Evolutionary conservation across 2,888 invertebrate species (phyloP), one percentile per base, ranked within the genome.

Genomic region (Stenodera caucasica): DNA sequence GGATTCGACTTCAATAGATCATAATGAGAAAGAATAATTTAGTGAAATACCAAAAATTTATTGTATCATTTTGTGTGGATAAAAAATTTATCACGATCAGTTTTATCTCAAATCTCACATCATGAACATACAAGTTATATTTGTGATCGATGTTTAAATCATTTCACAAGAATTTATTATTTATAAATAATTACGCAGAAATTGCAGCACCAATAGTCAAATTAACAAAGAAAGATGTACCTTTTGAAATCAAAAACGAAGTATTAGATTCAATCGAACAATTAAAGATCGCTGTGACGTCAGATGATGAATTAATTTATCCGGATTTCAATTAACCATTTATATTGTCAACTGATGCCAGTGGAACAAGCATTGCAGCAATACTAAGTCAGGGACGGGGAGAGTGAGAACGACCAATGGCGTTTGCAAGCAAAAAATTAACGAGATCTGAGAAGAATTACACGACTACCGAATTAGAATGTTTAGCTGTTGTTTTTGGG

Each of bases 11-110:
- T n/a, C n/a, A n/a, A n/a, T n/a, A n/a, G n/a, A n/a, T n/a, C n/a
- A n/a, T n/a, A n/a, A n/a, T 52, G 53, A 9, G 9, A n/a, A 37
- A 37, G 12, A n/a, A n/a, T n/a, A n/a, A n/a, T n/a, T 11, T 37
- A 1, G 26, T 26, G 26, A n/a, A n/a, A 26, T 26, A 26, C 26
- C 5, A 5, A n/a, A n/a, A 4, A 26, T n/a, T 4, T 26, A 26
- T 26, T 37, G 6, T 57, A 53, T 37, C 67, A 72, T 61, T 69
- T 57, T 62, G 63, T 57, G 21, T 64, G 62, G 61, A 70, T 67
- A 18, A 68, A 66, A 56, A 57, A 64, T 58, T 53, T 71, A 33
- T 60, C 62, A 7, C 21, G 63, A 50, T 32, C 68, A 4, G 9
- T 67, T 5, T n/a, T 23, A 12, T n/a, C 6, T 6, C 68, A 64